Percentiles rank a stretch among this genome's conserved stretches.
Conservation (phyloP, 1,140 invertebrate species). For the Macrobrachium nipponense region DNA sequence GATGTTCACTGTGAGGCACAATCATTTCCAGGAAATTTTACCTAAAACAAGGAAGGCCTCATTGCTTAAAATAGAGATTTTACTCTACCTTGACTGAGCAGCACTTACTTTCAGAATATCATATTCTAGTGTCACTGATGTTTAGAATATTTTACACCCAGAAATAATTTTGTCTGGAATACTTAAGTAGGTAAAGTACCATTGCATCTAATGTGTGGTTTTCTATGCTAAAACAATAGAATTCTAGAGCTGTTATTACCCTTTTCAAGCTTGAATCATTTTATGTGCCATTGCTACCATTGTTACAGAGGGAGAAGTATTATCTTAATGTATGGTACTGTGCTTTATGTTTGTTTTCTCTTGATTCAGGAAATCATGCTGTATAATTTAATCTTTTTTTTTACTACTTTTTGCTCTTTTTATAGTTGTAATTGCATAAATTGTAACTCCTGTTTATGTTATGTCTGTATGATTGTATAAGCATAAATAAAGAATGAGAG, state of each 20-base stretch:
- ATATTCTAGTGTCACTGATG: constrained; percentile 8
- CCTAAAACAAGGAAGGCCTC: constrained; percentile 28
- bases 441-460: constrained; percentile 46
- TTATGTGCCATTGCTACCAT: constrained; percentile 28
- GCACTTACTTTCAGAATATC: constrained; percentile 27
- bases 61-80: constrained; percentile 35
- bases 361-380: constrained; percentile 8
- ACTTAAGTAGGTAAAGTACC: constrained; percentile 6
- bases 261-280: constrained; percentile 16
- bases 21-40: neutral
- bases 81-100: constrained; percentile 44
- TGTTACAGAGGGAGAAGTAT: constrained; percentile 10
- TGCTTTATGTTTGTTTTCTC: neutral
- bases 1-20: neutral
- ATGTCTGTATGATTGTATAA: constrained; percentile 50
- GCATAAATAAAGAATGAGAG: constrained; percentile 51
- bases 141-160: constrained; percentile 25
- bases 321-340: constrained; percentile 13
- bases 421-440: constrained; percentile 43
- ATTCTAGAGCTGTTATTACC: neutral
- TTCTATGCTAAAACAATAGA: neutral
- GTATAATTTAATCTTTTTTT: constrained; percentile 20
- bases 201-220: neutral
- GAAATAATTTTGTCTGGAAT: constrained; percentile 10
- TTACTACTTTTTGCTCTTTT: neutral